Conservation (phyloP, 2,888 invertebrate genomes). For the Calameuta pallipes region DNA sequence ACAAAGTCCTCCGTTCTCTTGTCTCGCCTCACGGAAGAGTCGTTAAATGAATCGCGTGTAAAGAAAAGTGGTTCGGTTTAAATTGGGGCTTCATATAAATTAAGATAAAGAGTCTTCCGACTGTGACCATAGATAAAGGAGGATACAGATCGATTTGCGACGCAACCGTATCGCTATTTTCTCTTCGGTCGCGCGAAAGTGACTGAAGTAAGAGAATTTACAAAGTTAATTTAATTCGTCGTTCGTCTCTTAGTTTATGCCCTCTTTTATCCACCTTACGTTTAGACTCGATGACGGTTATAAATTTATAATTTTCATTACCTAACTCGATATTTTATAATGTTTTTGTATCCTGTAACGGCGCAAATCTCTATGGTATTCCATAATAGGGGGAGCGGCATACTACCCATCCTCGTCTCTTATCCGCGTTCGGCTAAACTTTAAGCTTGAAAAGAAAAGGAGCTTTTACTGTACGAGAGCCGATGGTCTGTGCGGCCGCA, state of each 20-base stretch:
- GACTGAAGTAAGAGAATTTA: no score
- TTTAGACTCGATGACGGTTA: background rate
- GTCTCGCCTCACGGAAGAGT: constrained; percentile 24
- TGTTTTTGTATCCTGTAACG: background rate
- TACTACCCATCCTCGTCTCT: background rate
- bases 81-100: constrained; percentile 33
- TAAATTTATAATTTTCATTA: background rate
- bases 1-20: constrained; percentile 36
- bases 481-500: constrained; percentile 21
- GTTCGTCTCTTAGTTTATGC: background rate
- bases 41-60: constrained; percentile 47
- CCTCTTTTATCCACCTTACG: background rate
- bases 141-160: background rate
- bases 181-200: background rate
- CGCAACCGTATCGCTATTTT: background rate
- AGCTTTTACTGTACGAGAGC: constrained; percentile 10
- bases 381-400: background rate
- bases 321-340: background rate
- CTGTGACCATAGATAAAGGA: background rate
- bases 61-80: constrained; percentile 28
- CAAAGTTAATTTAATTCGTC: background rate
- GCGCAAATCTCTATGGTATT: background rate
- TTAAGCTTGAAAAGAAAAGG: constrained; percentile 7
- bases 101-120: constrained; percentile 24
- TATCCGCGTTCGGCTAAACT: background rate